phyloP scores from a whole-genome alignment of 1,140 invertebrate genomes.

The Drosophila aff. region DNA sequence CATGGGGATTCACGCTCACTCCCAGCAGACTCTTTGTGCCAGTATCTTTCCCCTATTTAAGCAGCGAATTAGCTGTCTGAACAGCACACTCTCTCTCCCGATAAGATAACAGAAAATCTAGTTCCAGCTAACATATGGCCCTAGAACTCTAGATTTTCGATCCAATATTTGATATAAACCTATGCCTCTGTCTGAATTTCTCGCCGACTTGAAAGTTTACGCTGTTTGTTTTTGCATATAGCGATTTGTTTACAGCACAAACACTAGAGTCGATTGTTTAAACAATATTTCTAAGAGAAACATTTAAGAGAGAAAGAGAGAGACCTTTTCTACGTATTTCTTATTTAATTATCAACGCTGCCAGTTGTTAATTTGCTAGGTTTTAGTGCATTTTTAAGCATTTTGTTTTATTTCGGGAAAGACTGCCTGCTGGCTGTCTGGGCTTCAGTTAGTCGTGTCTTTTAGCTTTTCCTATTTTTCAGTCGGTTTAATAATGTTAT shows the following conservation, averaged over 20 bases:
- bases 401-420: not conserved
- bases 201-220: conserved; percentile 22
- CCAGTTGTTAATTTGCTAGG: not conserved
- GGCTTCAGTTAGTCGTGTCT: too few species aligned
- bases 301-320: not conserved
- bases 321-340: not conserved
- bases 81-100: not conserved
- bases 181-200: not conserved
- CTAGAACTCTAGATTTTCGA: conserved; percentile 5
- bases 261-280: conserved; percentile 29
- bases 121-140: conserved; percentile 7
- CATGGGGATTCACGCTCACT: conserved; percentile 3
- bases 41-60: conserved; percentile 33
- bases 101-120: conserved; percentile 38
- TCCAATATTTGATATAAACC: conserved; percentile 3
- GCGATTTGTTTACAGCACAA: conserved; percentile 13
- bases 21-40: conserved; percentile 13
- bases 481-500: not conserved
- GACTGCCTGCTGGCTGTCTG: not conserved
- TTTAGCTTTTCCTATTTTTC: not conserved
- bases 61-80: conserved; percentile 37
- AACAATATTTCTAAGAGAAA: conserved; percentile 4
- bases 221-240: conserved; percentile 9
- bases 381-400: not conserved
- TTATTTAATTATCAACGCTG: conserved; percentile 2